Evolutionary conservation across 2,888 invertebrate genomes (phyloP), one percentile per base, ranked within the genome.

Genomic region (Melinopterus prodromus): DNA sequence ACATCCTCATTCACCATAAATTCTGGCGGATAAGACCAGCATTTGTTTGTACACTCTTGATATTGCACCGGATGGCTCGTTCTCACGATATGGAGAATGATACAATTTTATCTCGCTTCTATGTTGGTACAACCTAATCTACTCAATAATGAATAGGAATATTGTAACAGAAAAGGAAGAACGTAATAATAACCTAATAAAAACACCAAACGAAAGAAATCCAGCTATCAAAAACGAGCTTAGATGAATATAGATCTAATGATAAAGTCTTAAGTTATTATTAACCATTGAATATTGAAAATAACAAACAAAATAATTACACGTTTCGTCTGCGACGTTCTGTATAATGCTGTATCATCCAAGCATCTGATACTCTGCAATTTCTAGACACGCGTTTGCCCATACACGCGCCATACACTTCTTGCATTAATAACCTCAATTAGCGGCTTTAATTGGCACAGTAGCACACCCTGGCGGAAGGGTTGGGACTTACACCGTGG

Each of bases 391-490:
- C 78, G 78, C 80, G 78, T 79, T 16, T 15, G 26, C 71, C 15
- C 71, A n/a, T 16, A 71, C 71, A 74, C 74, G 37, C 74, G 53
- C 53, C 53, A 78, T 81, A 78, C 78, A 80, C 80, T 79, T 80
- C 80, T 80, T 80, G 80, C 80, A 81, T 79, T 81, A 81, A 80
- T 77, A 80, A 80, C 80, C 80, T 79, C 80, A 81, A 80, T 81
- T 80, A 84, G 83, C 79, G 80, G 82, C 82, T 83, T 84, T 84
- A 84, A 84, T 84, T 84, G 83, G 80, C 80, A 79, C 79, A 79
- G 82, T 82, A 83, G 83, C 84, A 84, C 84, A 84, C 84, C 84
- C 84, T 83, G 80, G 80, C 84, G 84, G 84, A 84, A 84, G 84
- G 84, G 84, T 81, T 83, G 82, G 82, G 80, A 82, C 80, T 81